Evolutionary conservation across 1,140 invertebrate species (phyloP).

Genomic region (Zaprionus taronus): DNA sequence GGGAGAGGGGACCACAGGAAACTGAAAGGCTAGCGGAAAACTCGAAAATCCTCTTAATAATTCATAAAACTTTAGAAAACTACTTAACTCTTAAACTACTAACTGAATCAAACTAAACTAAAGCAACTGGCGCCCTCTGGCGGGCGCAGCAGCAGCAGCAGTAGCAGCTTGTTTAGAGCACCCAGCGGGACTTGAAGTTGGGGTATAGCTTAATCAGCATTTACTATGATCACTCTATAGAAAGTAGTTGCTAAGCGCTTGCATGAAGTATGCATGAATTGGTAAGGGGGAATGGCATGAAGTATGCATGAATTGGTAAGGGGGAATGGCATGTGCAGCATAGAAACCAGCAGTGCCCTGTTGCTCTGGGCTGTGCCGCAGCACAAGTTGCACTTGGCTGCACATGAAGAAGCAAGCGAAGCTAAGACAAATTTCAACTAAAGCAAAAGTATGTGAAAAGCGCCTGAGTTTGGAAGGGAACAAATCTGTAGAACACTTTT

Average conservation of each 20-base stretch:
- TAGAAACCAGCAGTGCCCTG: neutral
- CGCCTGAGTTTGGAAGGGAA: conserved; percentile 1
- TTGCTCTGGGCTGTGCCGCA: too few species aligned
- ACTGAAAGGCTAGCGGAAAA: conserved; percentile 78
- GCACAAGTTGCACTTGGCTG: neutral
- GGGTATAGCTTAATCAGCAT: neutral
- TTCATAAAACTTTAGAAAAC: conserved; percentile 81
- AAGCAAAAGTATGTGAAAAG: neutral
- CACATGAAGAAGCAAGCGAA: neutral
- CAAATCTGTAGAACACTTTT: conserved; percentile 1
- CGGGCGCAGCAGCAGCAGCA: neutral
- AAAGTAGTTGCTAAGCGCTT: neutral
- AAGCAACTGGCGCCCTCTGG: conserved; percentile 56
- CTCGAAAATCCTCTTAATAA: conserved; percentile 82
- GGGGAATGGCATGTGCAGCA: neutral
- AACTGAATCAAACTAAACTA: conserved; percentile 82
- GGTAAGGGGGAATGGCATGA: neutral
- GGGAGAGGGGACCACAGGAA: conserved; percentile 17
- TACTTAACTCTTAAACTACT: conserved; percentile 83
- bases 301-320: neutral
- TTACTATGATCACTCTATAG: neutral
- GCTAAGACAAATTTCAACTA: neutral
- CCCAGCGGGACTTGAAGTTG: neutral
- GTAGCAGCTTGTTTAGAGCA: neutral
- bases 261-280: neutral